Percentiles rank a stretch among this genome's conserved stretches.
phyloP scores from a whole-genome alignment of 2,797 vertebrate species.

The Molothrus aeneus region DNA sequence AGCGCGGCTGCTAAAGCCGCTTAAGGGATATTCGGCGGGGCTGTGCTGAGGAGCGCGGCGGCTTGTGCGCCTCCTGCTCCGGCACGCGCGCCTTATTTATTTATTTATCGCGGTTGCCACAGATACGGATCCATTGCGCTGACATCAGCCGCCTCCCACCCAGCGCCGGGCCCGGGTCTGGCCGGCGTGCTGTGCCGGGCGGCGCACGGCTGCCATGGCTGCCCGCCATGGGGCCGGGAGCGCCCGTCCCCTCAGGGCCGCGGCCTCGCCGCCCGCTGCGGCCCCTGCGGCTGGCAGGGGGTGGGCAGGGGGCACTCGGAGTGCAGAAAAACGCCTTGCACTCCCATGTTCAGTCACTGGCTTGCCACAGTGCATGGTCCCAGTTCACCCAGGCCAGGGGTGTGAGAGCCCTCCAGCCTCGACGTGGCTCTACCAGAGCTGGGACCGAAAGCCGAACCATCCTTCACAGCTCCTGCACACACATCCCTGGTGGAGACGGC shows the following conservation, averaged over 20 bases:
- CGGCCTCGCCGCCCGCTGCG: accelerated
- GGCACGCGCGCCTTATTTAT: conserved; percentile 15
- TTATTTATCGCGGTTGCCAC: conserved; percentile 73
- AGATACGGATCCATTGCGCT: conserved; percentile 62
- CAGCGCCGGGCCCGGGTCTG: neutral
- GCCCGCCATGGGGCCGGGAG: neutral
- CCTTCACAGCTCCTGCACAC: accelerated
- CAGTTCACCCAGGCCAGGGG: accelerated
- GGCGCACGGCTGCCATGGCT: neutral
- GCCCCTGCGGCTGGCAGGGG: accelerated
- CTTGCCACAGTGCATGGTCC: accelerated
- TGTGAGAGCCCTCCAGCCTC: accelerated
- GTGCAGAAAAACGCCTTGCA: accelerated
- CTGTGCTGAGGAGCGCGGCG: neutral
- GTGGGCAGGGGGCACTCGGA: accelerated
- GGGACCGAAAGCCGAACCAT: accelerated
- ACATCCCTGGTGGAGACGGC: accelerated
- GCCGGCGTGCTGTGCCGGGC: neutral
- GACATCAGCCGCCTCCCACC: conserved; percentile 66
- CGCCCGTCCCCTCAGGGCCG: neutral
- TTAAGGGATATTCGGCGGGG: conserved; percentile 17
- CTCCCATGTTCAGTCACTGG: accelerated
- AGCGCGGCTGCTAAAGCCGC: neutral
- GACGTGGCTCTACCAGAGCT: accelerated
- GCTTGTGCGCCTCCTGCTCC: conserved; percentile 16